Conservation (phyloP, 1,140 invertebrate species). For the Calephelis virginiensis region DNA sequence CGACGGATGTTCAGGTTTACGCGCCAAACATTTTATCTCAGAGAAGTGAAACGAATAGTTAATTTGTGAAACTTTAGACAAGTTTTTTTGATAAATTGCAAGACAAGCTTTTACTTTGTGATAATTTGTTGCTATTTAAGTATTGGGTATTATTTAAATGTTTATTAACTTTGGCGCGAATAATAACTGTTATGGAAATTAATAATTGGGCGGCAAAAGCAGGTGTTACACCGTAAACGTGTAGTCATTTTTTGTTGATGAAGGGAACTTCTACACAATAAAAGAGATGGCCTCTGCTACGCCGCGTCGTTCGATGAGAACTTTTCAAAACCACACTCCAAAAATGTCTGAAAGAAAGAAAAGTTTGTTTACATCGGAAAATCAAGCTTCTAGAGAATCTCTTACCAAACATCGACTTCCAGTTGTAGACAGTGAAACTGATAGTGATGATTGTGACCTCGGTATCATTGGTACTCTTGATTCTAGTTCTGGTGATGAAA, state of each 20-base stretch:
- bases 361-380: conserved; percentile 58
- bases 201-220: conserved; percentile 34
- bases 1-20: conserved; percentile 68
- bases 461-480: conserved; percentile 71
- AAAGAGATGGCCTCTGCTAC: conserved; percentile 59
- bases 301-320: conserved; percentile 56
- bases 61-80: conserved; percentile 36
- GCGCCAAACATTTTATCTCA: conserved; percentile 71
- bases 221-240: conserved; percentile 33
- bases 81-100: conserved; percentile 26
- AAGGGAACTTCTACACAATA: conserved; percentile 12
- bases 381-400: conserved; percentile 46
- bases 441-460: conserved; percentile 66
- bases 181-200: conserved; percentile 17
- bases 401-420: conserved; percentile 61
- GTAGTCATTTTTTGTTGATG: conserved; percentile 24
- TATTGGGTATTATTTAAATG: not conserved
- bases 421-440: conserved; percentile 68
- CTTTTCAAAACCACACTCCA: conserved; percentile 61
- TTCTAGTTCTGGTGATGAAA: conserved; percentile 67
- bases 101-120: not conserved
- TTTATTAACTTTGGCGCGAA: conserved; percentile 1
- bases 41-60: conserved; percentile 38
- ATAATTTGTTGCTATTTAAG: not conserved
- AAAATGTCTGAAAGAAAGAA: conserved; percentile 75